phyloP scores from a whole-genome alignment of 2,797 vertebrate genomes.

The Anomalospiza imberbis region DNA sequence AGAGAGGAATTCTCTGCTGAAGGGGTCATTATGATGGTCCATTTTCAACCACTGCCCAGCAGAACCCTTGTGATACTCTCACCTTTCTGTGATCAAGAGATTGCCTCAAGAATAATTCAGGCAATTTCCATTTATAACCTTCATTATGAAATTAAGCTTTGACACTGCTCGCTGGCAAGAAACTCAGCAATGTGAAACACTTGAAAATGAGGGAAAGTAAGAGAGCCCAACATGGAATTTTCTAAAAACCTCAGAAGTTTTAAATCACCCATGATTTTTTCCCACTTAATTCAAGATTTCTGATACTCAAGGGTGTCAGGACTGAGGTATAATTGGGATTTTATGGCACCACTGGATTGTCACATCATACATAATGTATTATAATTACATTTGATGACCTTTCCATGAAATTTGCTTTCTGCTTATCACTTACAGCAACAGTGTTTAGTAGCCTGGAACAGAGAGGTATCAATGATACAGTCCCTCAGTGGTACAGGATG shows the following conservation, averaged over 20 bases:
- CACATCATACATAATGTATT: neutral
- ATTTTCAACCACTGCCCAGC: neutral
- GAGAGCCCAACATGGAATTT: neutral
- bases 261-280: neutral
- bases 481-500: neutral
- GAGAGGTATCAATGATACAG: neutral
- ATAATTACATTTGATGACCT: neutral
- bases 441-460: neutral
- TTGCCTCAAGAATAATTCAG: neutral
- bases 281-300: neutral
- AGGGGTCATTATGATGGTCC: accelerated
- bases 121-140: neutral
- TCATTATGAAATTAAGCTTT: neutral
- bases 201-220: neutral
- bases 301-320: neutral
- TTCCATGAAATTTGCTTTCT: neutral
- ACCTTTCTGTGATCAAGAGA: neutral
- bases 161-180: neutral
- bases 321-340: neutral
- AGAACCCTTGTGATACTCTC: neutral
- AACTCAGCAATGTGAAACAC: neutral
- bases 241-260: neutral
- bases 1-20: neutral
- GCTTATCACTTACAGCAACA: neutral
- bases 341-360: neutral